Percentiles rank a stretch among this genome's conserved stretches.
These are phyloP conservation scores for Canis aureus DNA, from an alignment of 2,113 vertebrate genomes.

Conservation along the genomic window DNA sequence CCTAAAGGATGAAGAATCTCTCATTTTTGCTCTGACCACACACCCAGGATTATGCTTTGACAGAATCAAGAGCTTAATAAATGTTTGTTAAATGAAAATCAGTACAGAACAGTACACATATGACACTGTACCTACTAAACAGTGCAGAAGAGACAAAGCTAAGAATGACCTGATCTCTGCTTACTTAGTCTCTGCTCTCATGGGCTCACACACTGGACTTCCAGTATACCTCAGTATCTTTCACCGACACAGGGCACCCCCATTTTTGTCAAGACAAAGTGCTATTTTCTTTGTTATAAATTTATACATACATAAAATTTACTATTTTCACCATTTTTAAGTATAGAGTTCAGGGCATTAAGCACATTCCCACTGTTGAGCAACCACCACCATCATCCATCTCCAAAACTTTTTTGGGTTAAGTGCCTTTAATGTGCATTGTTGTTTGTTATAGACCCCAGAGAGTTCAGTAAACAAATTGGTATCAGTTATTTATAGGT, in stretches of 20 bases:
- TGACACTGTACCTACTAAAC: rapidly evolving
- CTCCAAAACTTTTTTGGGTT: not conserved
- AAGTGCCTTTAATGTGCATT: not conserved
- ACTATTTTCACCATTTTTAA: not conserved
- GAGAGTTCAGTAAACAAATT: not conserved
- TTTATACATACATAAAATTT: not conserved
- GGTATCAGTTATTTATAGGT: conserved; percentile 4
- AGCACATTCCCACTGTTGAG: not conserved
- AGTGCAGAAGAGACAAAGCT: not conserved
- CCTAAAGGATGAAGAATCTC: not conserved
- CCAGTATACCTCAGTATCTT: not conserved
- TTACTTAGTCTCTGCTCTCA: not conserved
- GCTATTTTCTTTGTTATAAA: not conserved
- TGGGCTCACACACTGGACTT: not conserved
- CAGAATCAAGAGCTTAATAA: not conserved
- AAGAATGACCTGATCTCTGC: not conserved
- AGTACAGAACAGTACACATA: not conserved
- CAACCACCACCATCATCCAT: not conserved
- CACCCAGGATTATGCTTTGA: not conserved
- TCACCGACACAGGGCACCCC: not conserved
- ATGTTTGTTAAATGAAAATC: not conserved
- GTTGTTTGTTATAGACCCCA: not conserved
- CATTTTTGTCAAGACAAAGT: not conserved
- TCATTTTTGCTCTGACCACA: not conserved
- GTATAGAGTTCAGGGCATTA: not conserved